These are phyloP conservation scores for Acheta domesticus DNA, from an alignment of 2,888 invertebrate species.

Conservation along the genomic window DNA sequence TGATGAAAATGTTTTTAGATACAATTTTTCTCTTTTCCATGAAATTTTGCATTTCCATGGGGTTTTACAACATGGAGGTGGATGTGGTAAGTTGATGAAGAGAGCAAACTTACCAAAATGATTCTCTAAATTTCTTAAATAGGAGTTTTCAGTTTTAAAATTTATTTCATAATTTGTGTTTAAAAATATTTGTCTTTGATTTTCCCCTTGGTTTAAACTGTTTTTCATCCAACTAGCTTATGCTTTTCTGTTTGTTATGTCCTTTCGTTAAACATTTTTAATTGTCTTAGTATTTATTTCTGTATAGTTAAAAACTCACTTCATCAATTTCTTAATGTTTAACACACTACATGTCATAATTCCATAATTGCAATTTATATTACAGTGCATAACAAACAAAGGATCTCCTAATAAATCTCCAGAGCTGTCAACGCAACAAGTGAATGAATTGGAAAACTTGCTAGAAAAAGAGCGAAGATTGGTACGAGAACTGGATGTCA, in stretches of 20 bases:
- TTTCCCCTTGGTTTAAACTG: background rate
- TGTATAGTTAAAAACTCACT: no score
- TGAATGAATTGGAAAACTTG: constrained; percentile 69
- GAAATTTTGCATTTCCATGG: constrained; percentile 26
- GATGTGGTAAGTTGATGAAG: constrained; percentile 34
- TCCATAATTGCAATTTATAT: background rate
- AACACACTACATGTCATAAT: no score
- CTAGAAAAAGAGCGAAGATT: constrained; percentile 71
- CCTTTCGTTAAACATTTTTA: constrained; percentile 2
- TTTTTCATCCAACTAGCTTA: no score
- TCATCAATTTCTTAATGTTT: no score
- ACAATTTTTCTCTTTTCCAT: constrained; percentile 35
- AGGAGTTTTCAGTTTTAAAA: background rate
- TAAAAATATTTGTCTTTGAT: background rate
- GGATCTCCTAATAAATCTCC: constrained; percentile 18
- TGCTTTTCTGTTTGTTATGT: no score
- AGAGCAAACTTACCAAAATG: background rate
- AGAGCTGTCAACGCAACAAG: constrained; percentile 33
- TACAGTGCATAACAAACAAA: constrained; percentile 32
- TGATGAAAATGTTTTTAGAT: constrained; percentile 22
- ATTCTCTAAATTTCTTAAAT: no score
- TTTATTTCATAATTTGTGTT: constrained; percentile 19
- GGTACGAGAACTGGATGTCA: constrained; percentile 70
- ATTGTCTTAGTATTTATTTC: no score
- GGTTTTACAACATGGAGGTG: constrained; percentile 32